A percentile compares a stretch with the other conserved stretches of the same genome.
phyloP scores from a whole-genome alignment of 2,888 invertebrate species.

The Lomographa bimaculata region DNA sequence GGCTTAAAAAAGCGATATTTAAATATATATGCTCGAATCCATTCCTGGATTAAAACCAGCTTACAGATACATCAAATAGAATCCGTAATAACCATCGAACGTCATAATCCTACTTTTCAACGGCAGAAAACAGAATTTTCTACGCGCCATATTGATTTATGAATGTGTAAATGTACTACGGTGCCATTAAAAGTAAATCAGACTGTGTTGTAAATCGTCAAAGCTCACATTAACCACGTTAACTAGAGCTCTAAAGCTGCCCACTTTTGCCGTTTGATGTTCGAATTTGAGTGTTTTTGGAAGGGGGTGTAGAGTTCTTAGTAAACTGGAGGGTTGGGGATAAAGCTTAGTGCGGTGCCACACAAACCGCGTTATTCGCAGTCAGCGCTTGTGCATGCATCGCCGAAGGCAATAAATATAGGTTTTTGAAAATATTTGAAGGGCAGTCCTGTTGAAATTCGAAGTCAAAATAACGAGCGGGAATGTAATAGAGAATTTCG shows the following conservation, averaged over 20 bases:
- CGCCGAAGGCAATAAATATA: constrained; percentile 41
- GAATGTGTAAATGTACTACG: constrained; percentile 59
- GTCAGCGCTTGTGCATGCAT: constrained; percentile 46
- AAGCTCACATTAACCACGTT: constrained; percentile 43
- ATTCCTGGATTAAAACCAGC: too few species aligned
- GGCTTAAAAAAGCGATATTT: too few species aligned
- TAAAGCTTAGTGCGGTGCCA: constrained; percentile 46
- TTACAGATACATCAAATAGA: too few species aligned
- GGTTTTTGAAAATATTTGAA: constrained; percentile 21
- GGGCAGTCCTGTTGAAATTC: too few species aligned
- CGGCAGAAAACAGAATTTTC: constrained; percentile 30
- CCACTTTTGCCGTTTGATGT: not conserved
- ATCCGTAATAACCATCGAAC: constrained; percentile 13
- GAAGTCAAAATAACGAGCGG: too few species aligned
- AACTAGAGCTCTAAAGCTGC: constrained; percentile 25
- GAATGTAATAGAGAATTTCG: too few species aligned
- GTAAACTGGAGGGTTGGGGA: constrained; percentile 33
- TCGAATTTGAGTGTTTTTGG: not conserved
- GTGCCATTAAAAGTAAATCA: constrained; percentile 66
- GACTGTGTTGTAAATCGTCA: constrained; percentile 62
- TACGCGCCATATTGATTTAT: constrained; percentile 60
- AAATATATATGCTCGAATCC: too few species aligned
- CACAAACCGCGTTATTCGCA: constrained; percentile 45
- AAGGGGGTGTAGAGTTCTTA: constrained; percentile 8
- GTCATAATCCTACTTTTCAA: constrained; percentile 18